phyloP scores from a whole-genome alignment of 2,113 vertebrate genomes.

The Manacus vitellinus region DNA sequence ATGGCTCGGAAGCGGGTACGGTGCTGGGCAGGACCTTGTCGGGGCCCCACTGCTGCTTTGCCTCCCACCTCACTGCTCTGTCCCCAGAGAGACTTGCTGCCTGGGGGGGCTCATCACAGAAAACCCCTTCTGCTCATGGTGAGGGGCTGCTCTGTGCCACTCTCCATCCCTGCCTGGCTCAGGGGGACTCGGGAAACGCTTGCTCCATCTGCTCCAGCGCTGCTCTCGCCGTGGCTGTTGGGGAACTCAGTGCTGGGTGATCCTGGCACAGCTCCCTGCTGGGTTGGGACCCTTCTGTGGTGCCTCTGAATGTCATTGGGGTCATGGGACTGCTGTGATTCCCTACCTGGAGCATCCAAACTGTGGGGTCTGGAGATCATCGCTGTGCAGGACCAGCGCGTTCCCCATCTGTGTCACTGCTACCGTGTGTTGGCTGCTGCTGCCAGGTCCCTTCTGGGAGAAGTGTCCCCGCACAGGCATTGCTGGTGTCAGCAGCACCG shows the following conservation, averaged over 20 bases:
- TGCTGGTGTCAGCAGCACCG: not conserved
- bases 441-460: not conserved
- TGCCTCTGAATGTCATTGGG: accelerated
- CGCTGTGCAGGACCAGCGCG: accelerated
- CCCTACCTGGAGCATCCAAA: not conserved
- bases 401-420: not conserved
- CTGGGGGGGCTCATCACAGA: not conserved
- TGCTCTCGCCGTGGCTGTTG: not conserved
- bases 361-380: accelerated
- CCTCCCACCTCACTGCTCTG: not conserved
- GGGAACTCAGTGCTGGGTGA: accelerated
- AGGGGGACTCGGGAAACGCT: not conserved
- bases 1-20: constrained; percentile 64
- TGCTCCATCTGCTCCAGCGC: accelerated
- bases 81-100: not conserved
- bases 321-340: not conserved
- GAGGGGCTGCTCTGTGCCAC: accelerated
- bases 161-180: not conserved
- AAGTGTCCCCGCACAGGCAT: accelerated
- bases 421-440: accelerated
- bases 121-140: not conserved
- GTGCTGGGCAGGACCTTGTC: accelerated
- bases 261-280: accelerated
- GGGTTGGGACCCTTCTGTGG: not conserved
- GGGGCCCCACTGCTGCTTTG: not conserved